Evolutionary conservation across 1,140 invertebrate species (phyloP).

Genomic region (Spodoptera litura): DNA sequence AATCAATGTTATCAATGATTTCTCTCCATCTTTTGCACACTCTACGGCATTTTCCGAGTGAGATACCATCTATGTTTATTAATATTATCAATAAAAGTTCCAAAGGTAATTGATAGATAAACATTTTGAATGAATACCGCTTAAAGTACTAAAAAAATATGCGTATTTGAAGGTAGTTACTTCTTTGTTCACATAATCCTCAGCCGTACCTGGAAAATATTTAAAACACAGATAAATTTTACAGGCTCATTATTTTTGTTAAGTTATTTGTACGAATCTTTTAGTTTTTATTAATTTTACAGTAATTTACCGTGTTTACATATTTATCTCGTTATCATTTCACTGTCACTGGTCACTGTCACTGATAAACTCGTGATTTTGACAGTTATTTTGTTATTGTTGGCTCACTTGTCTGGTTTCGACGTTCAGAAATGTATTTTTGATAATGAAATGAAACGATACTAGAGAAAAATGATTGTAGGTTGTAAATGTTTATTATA

Average conservation of each 20-base stretch:
- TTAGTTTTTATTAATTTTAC: background rate
- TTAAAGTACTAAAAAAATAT: too few relatives aligned
- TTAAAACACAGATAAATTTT: background rate
- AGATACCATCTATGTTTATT: conserved; percentile 68
- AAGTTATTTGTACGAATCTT: background rate
- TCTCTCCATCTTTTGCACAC: conserved; percentile 76
- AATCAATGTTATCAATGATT: conserved; percentile 65
- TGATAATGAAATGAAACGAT: background rate
- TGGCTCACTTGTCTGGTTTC: background rate
- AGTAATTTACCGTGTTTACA: conserved; percentile 48
- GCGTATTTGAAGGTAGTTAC: too few relatives aligned
- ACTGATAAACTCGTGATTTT: conserved; percentile 67
- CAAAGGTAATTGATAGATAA: conserved; percentile 68
- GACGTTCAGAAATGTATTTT: conserved; percentile 18
- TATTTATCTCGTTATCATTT: conserved; percentile 45
- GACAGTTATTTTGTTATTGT: conserved; percentile 51
- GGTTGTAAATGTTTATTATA: too few relatives aligned
- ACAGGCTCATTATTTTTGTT: background rate
- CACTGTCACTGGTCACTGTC: background rate
- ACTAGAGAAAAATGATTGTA: background rate
- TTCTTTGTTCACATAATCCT: background rate
- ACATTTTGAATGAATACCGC: conserved; percentile 10
- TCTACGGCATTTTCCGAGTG: conserved; percentile 68
- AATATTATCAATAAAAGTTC: conserved; percentile 78
- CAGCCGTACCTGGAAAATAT: background rate